Conservation (phyloP, 2,888 invertebrate species). For the Limnephilus auricula region DNA sequence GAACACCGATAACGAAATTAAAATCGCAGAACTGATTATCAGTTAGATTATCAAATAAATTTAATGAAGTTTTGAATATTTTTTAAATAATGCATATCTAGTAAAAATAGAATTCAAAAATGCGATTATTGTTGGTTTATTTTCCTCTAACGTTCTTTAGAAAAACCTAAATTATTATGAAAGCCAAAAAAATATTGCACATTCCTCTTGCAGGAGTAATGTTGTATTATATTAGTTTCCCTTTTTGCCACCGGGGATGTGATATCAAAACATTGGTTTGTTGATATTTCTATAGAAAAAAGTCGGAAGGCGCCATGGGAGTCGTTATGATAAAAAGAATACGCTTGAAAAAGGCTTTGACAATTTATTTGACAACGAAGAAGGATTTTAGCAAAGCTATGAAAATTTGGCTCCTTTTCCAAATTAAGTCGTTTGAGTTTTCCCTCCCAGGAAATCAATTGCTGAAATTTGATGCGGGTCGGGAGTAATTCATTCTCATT, state of each 20-base stretch:
- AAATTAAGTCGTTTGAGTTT: not conserved
- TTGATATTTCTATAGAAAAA: conserved; percentile 43
- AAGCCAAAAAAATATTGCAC: conserved; percentile 24
- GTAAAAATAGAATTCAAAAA: too few relatives aligned
- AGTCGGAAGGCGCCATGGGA: conserved; percentile 37
- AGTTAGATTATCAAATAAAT: not conserved
- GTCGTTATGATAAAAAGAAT: conserved; percentile 41
- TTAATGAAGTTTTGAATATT: not conserved
- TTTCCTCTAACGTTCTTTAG: not conserved
- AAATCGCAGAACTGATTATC: not conserved
- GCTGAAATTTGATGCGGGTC: not conserved
- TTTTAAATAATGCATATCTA: not conserved
- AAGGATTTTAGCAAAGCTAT: not conserved
- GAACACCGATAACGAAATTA: not conserved
- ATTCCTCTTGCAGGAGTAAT: not conserved
- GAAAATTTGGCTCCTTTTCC: conserved; percentile 6
- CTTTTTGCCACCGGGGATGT: conserved; percentile 22
- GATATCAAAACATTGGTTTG: conserved; percentile 44
- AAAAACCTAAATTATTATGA: not conserved
- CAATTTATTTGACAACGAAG: conserved; percentile 24
- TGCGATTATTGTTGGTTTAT: too few relatives aligned
- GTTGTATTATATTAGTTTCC: not conserved
- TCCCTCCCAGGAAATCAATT: conserved; percentile 2
- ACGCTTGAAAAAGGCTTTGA: not conserved
- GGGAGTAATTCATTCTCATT: not conserved